These are phyloP conservation scores for Molossus alvarezi DNA, from an alignment of 2,797 vertebrate species.

Conservation along the genomic window DNA sequence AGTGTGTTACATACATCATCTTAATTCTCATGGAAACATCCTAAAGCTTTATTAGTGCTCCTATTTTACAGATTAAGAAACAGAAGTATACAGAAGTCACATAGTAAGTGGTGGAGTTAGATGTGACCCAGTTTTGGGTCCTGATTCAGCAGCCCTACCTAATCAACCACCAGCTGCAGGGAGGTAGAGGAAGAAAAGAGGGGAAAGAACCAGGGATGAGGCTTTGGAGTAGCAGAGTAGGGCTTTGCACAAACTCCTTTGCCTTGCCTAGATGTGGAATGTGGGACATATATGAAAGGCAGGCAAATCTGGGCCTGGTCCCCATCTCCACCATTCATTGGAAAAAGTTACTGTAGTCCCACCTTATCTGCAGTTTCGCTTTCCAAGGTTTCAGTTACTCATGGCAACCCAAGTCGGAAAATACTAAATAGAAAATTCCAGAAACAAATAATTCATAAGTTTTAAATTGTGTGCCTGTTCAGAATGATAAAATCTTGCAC, in stretches of 20 bases:
- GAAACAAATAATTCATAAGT: constrained; percentile 14
- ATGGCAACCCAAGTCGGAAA: background rate
- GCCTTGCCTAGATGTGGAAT: background rate
- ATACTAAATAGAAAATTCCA: constrained; percentile 5
- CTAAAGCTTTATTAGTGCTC: background rate
- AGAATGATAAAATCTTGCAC: background rate
- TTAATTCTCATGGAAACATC: constrained; percentile 7
- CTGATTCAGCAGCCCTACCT: background rate
- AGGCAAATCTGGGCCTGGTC: constrained; percentile 26
- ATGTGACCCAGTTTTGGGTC: constrained; percentile 42
- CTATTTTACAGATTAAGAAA: constrained; percentile 37
- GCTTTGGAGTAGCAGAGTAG: background rate
- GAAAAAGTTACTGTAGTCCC: background rate
- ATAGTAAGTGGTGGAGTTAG: background rate
- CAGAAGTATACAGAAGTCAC: background rate
- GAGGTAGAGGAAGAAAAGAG: background rate
- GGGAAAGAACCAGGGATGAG: background rate
- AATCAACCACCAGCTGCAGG: background rate
- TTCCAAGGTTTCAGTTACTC: background rate
- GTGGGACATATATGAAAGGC: background rate
- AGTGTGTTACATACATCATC: background rate
- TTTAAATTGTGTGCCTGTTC: background rate
- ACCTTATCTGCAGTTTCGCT: background rate
- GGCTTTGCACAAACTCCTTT: background rate
- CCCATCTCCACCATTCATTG: background rate